phyloP scores from a whole-genome alignment of 2,797 vertebrate species.

The Balearica regulorum region DNA sequence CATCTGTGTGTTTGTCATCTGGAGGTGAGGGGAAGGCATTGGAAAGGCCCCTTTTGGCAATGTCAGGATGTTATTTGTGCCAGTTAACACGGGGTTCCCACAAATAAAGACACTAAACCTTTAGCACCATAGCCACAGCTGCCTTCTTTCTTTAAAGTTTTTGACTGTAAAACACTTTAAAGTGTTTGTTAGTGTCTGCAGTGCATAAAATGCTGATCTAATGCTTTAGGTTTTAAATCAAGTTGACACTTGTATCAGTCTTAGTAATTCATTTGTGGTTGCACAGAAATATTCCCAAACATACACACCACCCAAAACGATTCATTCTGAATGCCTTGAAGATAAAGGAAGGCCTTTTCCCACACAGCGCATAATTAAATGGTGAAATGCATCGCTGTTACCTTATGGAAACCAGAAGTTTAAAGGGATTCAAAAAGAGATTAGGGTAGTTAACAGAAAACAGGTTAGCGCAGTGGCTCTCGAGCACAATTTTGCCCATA shows the following conservation, averaged over 20 bases:
- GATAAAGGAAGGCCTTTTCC: background rate
- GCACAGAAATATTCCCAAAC: background rate
- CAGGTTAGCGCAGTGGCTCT: background rate
- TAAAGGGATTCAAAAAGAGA: background rate
- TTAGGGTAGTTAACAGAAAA: background rate
- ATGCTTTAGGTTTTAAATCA: conserved; percentile 18
- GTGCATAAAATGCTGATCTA: background rate
- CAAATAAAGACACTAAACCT: background rate
- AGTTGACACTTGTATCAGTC: background rate
- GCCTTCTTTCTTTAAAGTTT: background rate
- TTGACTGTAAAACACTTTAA: background rate
- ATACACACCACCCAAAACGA: background rate
- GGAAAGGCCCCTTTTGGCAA: background rate
- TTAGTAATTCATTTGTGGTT: background rate
- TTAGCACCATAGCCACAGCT: background rate
- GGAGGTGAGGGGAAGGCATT: background rate
- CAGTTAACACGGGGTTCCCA: background rate
- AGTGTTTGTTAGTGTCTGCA: background rate
- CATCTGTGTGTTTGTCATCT: background rate
- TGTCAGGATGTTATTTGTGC: background rate
- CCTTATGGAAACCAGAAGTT: background rate
- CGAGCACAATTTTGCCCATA: background rate
- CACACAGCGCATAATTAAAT: background rate
- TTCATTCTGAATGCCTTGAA: background rate
- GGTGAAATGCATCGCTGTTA: background rate